These are phyloP conservation scores for Tetramorium simillimum DNA, from an alignment of 1,140 invertebrate genomes.

Conservation along the genomic window DNA sequence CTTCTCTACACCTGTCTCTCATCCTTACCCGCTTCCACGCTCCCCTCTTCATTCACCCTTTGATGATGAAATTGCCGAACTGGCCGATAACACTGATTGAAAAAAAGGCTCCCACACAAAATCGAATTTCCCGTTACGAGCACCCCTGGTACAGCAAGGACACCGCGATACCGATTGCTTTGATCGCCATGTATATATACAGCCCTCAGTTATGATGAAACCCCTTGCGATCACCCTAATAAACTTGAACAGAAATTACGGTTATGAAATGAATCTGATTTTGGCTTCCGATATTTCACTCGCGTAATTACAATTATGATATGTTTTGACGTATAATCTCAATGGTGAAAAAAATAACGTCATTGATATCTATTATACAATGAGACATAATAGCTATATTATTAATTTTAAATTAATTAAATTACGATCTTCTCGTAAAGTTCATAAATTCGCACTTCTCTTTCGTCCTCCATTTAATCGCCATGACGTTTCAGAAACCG, in stretches of 20 bases:
- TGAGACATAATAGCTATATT: background rate
- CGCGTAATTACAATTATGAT: background rate
- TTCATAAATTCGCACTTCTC: background rate
- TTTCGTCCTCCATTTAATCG: constrained; percentile 1
- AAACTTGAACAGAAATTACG: constrained; percentile 27
- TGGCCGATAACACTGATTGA: constrained; percentile 82
- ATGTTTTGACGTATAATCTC: background rate
- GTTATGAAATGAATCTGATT: background rate
- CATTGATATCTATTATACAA: background rate
- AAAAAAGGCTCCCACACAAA: constrained; percentile 77
- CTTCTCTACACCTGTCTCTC: constrained; percentile 40
- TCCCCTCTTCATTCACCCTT: constrained; percentile 35
- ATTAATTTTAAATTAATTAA: background rate
- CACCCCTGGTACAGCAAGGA: constrained; percentile 66
- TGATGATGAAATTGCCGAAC: constrained; percentile 76
- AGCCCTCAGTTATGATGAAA: constrained; percentile 59
- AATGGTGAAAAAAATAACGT: background rate
- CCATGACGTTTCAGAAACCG: constrained; percentile 31
- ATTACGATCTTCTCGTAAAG: background rate
- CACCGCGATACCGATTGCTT: constrained; percentile 68
- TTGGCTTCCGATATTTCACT: background rate
- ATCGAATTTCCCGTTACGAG: constrained; percentile 77
- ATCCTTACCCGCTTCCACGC: background rate
- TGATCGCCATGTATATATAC: constrained; percentile 60
- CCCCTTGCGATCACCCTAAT: constrained; percentile 21